These are phyloP conservation scores for Chrysolina oricalcia DNA, from an alignment of 2,888 invertebrate genomes.

Conservation along the genomic window DNA sequence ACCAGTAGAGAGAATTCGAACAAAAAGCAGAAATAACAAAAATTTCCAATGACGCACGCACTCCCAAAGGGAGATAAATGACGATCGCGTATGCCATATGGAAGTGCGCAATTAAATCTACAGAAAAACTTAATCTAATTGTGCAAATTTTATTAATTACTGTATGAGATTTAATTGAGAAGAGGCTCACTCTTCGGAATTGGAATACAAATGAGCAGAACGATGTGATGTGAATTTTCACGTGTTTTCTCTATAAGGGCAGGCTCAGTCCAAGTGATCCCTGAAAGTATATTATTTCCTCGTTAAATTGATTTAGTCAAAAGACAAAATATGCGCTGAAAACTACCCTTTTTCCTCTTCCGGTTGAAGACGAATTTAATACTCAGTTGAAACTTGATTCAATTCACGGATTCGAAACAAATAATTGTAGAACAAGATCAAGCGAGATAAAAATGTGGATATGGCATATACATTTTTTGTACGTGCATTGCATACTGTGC, in stretches of 20 bases:
- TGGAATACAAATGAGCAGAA: neutral
- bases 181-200: neutral
- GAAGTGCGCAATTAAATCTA: constrained; percentile 13
- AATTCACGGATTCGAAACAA: too few species aligned
- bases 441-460: too few species aligned
- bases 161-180: constrained; percentile 11
- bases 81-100: constrained; percentile 1
- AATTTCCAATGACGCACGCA: neutral
- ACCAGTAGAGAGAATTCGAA: neutral
- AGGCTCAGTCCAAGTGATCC: neutral
- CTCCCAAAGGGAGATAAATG: constrained; percentile 2
- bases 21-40: neutral
- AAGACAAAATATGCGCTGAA: too few species aligned
- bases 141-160: constrained; percentile 32
- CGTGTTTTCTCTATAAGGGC: neutral
- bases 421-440: too few species aligned
- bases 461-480: too few species aligned
- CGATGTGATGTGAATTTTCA: constrained; percentile 18
- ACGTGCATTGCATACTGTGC: too few species aligned
- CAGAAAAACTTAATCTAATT: constrained; percentile 31
- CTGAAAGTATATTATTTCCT: too few species aligned
- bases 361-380: too few species aligned
- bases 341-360: too few species aligned
- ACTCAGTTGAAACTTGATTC: too few species aligned
- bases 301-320: too few species aligned